Conservation (phyloP, 2,113 vertebrate genomes). For the Leptocoma aspasia region DNA sequence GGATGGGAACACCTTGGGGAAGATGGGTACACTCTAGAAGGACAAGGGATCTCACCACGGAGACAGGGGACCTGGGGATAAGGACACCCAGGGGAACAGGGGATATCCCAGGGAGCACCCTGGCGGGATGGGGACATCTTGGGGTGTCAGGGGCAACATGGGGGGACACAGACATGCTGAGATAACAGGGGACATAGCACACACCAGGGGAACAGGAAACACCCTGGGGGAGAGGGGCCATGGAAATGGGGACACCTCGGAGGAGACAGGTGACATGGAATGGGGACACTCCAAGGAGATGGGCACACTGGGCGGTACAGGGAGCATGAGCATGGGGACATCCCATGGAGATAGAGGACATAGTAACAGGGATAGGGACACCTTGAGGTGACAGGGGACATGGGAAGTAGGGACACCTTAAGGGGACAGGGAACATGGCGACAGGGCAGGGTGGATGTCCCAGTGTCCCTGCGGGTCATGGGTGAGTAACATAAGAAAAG, state of each 20-base stretch:
- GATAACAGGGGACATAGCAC: neutral
- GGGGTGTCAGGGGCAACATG: neutral
- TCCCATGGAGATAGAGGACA: neutral
- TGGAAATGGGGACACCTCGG: neutral
- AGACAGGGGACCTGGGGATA: neutral
- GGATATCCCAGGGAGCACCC: neutral
- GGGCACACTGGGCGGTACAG: neutral
- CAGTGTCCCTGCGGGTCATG: neutral
- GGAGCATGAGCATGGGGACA: neutral
- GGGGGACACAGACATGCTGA: neutral
- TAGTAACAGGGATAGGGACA: neutral
- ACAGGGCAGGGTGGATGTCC: neutral
- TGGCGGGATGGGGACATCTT: neutral
- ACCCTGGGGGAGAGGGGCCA: neutral
- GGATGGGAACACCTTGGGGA: neutral
- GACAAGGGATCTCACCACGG: neutral
- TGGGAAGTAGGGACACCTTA: too few relatives aligned
- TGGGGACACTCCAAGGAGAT: neutral
- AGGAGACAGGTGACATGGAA: neutral
- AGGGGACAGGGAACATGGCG: neutral
- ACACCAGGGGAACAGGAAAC: neutral
- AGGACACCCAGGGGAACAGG: neutral
- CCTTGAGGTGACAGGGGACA: too few relatives aligned
- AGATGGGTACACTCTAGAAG: neutral
- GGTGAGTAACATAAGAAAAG: neutral